Conservation (phyloP, 2,888 invertebrate species). For the Tolmerus cingulatus region DNA sequence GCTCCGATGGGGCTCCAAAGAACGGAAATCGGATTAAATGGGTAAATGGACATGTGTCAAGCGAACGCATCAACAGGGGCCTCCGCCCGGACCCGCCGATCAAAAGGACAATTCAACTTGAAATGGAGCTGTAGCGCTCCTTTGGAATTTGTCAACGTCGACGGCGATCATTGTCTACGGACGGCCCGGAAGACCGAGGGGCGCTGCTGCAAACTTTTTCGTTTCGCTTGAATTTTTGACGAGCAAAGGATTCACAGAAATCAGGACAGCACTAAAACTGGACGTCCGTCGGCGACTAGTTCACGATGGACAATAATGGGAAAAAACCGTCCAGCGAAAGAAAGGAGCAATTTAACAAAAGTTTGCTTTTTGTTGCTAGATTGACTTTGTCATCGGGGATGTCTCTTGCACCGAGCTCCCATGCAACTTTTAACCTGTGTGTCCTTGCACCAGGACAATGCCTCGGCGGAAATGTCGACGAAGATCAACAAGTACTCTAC, state of each 20-base stretch:
- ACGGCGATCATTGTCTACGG: not conserved
- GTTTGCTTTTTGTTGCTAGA: not conserved
- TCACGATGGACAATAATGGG: not conserved
- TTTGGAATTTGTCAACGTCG: not conserved
- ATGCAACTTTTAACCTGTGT: not conserved
- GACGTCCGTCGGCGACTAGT: not conserved
- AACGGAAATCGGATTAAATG: constrained; percentile 43
- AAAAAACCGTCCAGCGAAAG: not conserved
- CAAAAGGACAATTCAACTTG: constrained; percentile 17
- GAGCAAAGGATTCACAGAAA: not conserved
- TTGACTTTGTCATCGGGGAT: not conserved
- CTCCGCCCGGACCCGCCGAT: not conserved
- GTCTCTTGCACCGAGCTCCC: not conserved
- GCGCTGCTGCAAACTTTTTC: not conserved
- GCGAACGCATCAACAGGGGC: constrained; percentile 1
- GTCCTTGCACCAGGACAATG: not conserved
- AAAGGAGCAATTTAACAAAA: not conserved
- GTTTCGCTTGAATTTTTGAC: not conserved
- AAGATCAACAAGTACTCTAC: not conserved
- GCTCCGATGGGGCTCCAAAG: not conserved
- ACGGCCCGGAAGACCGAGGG: not conserved
- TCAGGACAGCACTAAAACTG: not conserved
- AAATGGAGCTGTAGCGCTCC: not conserved
- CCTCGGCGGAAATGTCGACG: not conserved
- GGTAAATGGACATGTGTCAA: constrained; percentile 40